Base-by-base conservation (phyloP, 2,888 invertebrate genomes). In the Adineta ricciae region DNA sequence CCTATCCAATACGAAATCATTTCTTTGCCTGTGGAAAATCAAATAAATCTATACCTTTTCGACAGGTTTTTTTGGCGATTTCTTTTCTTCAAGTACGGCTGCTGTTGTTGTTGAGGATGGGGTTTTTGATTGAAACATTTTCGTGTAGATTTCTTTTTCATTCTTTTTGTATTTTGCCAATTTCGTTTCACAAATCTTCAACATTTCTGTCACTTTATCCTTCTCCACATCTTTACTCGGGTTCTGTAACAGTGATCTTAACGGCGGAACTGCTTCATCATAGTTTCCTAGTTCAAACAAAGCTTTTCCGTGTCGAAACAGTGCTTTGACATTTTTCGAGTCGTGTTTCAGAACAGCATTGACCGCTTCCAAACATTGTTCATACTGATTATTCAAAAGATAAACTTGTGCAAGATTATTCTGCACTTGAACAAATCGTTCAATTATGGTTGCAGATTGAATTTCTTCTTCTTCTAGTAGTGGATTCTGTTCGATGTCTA, bases 321-420 rank as follows among this genome's bases (percentile, higher is more conserved):
- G 41, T 36, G 78, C 78, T 78, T 78, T 78, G 1, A 78, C 14
- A 78, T 78, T 78, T 0, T 78, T 78, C 41, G 38, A 4, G 24
- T 78, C 78, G n/a, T n/a, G n/a, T 41, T 78, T 78, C 24, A 78
- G 41, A 11, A 78, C 41, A 41, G 24, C 11, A 78, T 78, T 41
- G 0, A 41, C n/a, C 5, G 78, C 41, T 16, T 78, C 41, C 11
- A 78, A 41, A n/a, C 78, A 78, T 41, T 38, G 41, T 11, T 38
- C 24, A 78, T 32, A 78, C 41, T 78, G 38, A 41, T 78, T 78
- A 41, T 41, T 41, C 41, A 78, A 38, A n/a, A 78, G 41, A 78
- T 78, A 3, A 38, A 41, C 78, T 78, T 78, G 78, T 78, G 41
- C 78, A 78, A 78, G 38, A 78, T 78, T 78, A 41, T 78, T 78